Base-by-base conservation (phyloP, 2,888 invertebrate genomes). In the Buathra laborator region DNA sequence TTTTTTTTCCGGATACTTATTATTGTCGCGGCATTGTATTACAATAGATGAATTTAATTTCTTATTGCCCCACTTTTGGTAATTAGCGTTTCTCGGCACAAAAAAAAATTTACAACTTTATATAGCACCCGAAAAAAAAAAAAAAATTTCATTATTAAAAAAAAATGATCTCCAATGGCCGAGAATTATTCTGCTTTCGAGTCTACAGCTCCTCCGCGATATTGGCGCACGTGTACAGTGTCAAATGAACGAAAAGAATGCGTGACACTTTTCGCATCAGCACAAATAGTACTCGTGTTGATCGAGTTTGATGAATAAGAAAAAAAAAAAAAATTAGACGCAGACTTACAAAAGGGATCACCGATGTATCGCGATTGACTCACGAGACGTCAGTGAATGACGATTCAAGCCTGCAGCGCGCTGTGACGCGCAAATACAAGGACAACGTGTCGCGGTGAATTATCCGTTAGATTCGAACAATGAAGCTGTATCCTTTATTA, bases 351-450 rank as follows among this genome's bases (percentile, higher is more conserved):
- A 70, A 62, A 48, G 12, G 24, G 70, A 81, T 75, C 75, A 70
- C 75, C 68, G 43, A 68, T 70, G 62, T 68, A 14, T 24, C 44
- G 64, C 29, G 67, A 12, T 62, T 79, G 79, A 83, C 64, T 83
- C 78, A 79, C 68, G 44, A 64, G 37, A 70, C 79, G 78, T 78
- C 74, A 53, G 44, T 59, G 68, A 44, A 70, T 67, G 72, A 79
- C 67, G 78, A 83, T 79, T 83, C 83, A 70, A 74, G 83, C 78
- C 19, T 24, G 82, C 66, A 43, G 48, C 56, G 51, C 56, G 56
- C 59, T 51, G 64, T 44, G 68, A 70, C 51, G 62, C 68, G 59
- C 67, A 67, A 78, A 74, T 51, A 78, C 67, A 74, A 43, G 67
- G 72, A 74, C 68, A 74, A 43, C 29, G 67, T 48, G 51, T 16